Conservation (phyloP, 2,888 invertebrate genomes). For the Caenorhabditis sp. region DNA sequence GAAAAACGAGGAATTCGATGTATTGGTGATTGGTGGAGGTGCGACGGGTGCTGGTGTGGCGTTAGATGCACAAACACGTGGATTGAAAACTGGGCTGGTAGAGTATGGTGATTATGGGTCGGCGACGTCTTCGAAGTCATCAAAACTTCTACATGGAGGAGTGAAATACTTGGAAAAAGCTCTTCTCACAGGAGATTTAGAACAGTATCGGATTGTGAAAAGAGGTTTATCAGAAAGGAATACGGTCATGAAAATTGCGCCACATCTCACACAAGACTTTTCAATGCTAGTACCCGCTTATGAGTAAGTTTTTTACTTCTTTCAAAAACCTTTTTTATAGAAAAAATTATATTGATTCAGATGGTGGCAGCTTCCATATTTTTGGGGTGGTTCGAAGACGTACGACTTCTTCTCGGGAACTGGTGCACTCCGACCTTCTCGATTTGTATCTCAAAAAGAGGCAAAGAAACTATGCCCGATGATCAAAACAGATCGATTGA, state of each 20-base stretch:
- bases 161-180: conserved; percentile 29
- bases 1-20: conserved; percentile 77
- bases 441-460: conserved; percentile 23
- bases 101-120: not conserved
- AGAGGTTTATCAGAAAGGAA: conserved; percentile 13
- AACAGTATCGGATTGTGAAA: conserved; percentile 22
- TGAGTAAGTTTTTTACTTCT: conserved; percentile 16
- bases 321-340: not conserved
- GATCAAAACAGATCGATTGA: conserved; percentile 14
- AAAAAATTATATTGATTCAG: conserved; percentile 4
- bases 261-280: conserved; percentile 16
- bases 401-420: conserved; percentile 22
- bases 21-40: conserved; percentile 94
- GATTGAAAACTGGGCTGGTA: conserved; percentile 72
- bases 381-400: conserved; percentile 23
- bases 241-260: conserved; percentile 20
- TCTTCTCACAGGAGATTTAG: conserved; percentile 13
- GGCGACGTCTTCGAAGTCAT: conserved; percentile 11
- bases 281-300: conserved; percentile 28
- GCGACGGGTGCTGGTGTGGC: conserved; percentile 97
- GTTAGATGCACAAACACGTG: conserved; percentile 89
- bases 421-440: conserved; percentile 18
- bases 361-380: conserved; percentile 26
- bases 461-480: conserved; percentile 24
- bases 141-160: conserved; percentile 25